phyloP scores from a whole-genome alignment of 2,797 vertebrate species.

The Pangasius mekongensis region DNA sequence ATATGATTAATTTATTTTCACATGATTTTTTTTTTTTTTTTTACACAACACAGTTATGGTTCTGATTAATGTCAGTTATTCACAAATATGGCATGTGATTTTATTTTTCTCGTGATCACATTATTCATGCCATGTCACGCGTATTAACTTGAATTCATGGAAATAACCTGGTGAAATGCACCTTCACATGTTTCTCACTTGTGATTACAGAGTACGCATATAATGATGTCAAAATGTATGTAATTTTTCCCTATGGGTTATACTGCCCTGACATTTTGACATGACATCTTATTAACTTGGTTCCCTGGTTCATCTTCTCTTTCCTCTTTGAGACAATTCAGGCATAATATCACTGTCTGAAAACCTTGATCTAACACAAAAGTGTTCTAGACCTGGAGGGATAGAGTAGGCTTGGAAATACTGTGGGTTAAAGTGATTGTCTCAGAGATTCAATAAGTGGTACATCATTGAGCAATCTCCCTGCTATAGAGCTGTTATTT shows the following conservation, averaged over 20 bases:
- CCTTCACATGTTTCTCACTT: not conserved
- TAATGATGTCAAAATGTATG: not conserved
- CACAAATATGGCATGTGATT: not conserved
- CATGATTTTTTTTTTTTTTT: not conserved
- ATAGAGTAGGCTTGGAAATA: slow-evolving; percentile 39
- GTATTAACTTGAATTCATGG: not conserved
- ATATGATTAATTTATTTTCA: not conserved
- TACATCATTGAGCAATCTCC: slow-evolving; percentile 58
- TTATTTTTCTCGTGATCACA: not conserved
- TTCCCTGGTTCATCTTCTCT: slow-evolving; percentile 27
- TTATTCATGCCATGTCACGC: not conserved
- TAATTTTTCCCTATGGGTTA: slow-evolving; percentile 13
- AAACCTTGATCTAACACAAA: slow-evolving; percentile 50
- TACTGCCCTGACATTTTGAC: slow-evolving; percentile 48
- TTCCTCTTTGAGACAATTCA: slow-evolving; percentile 44
- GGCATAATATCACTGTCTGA: slow-evolving; percentile 47
- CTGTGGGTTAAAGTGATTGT: slow-evolving; percentile 57
- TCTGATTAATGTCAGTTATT: not conserved
- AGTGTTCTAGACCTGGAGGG: slow-evolving; percentile 36
- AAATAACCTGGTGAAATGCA: not conserved
- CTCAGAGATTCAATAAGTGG: slow-evolving; percentile 59
- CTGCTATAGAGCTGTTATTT: slow-evolving; percentile 58
- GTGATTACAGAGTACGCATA: not conserved
- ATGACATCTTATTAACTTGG: slow-evolving; percentile 49
- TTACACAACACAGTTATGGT: not conserved